These are phyloP conservation scores for Ailuropoda melanoleuca DNA, from an alignment of 2,113 vertebrate genomes.

Conservation along the genomic window DNA sequence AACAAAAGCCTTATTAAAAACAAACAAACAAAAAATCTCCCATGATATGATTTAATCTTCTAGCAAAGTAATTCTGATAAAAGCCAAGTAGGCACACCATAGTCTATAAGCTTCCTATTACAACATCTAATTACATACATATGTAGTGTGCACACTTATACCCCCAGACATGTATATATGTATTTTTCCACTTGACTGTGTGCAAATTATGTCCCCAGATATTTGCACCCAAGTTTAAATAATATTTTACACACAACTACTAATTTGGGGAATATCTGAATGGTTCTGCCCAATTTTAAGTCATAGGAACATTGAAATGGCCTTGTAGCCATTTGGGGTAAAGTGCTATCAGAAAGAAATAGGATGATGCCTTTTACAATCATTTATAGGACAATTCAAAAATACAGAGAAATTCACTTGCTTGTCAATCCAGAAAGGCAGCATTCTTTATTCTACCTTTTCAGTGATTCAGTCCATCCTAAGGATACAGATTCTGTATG, in stretches of 20 bases:
- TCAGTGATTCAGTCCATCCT: neutral
- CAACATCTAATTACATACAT: neutral
- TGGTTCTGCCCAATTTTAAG: neutral
- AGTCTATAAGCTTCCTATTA: neutral
- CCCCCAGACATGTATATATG: neutral
- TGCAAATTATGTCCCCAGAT: neutral
- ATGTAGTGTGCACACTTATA: neutral
- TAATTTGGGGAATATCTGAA: neutral
- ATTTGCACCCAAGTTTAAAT: neutral
- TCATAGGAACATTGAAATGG: neutral
- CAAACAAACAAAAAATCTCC: neutral
- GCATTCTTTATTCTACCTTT: neutral
- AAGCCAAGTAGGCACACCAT: neutral
- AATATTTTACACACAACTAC: neutral
- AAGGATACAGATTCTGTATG: neutral
- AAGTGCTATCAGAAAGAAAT: neutral
- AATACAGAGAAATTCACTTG: neutral
- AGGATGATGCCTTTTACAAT: neutral
- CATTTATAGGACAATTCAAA: neutral
- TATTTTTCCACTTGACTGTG: neutral
- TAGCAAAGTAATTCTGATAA: neutral
- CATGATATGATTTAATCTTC: neutral
- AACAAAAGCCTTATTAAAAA: neutral
- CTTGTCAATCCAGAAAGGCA: neutral
- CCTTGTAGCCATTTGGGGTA: neutral